Percentiles rank a stretch among this genome's conserved stretches.
These are phyloP conservation scores for Grapholita molesta DNA, from an alignment of 1,140 invertebrate species.

Conservation along the genomic window DNA sequence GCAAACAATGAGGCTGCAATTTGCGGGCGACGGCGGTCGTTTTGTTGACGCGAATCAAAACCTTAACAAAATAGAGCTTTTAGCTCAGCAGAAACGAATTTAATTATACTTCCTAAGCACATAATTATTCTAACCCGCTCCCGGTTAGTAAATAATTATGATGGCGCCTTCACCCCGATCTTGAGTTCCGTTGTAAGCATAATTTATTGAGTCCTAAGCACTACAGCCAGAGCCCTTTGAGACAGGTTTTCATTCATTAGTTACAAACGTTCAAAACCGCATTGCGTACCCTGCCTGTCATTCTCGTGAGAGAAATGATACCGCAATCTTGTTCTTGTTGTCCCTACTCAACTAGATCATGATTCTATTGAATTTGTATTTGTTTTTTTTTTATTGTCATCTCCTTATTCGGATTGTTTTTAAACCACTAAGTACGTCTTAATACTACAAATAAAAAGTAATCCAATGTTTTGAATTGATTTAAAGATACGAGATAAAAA, in stretches of 20 bases:
- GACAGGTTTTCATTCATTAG: slow-evolving; percentile 17
- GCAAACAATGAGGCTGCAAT: slow-evolving; percentile 61
- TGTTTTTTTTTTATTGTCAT: not conserved
- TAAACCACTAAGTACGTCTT: too few relatives aligned
- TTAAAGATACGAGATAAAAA: too few relatives aligned
- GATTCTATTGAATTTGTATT: not conserved
- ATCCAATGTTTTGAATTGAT: too few relatives aligned
- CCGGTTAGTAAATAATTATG: slow-evolving; percentile 12
- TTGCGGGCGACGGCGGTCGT: slow-evolving; percentile 51
- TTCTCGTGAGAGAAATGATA: slow-evolving; percentile 2
- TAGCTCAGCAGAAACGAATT: slow-evolving; percentile 32
- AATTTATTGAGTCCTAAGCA: slow-evolving; percentile 14
- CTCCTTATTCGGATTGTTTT: too few relatives aligned
- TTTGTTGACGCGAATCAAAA: slow-evolving; percentile 58
- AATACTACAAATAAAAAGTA: too few relatives aligned
- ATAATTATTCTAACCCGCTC: slow-evolving; percentile 18
- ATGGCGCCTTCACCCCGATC: not conserved
- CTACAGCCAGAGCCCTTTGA: not conserved
- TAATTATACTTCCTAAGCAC: slow-evolving; percentile 34
- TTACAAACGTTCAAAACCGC: slow-evolving; percentile 7
- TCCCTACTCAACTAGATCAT: not conserved
- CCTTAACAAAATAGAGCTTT: slow-evolving; percentile 47
- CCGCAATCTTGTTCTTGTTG: slow-evolving; percentile 7
- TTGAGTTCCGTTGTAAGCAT: slow-evolving; percentile 14
- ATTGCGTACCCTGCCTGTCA: not conserved